Evolutionary conservation across 2,113 vertebrate genomes (phyloP), one percentile per base, ranked within the genome.

Genomic region (Nicator chloris): DNA sequence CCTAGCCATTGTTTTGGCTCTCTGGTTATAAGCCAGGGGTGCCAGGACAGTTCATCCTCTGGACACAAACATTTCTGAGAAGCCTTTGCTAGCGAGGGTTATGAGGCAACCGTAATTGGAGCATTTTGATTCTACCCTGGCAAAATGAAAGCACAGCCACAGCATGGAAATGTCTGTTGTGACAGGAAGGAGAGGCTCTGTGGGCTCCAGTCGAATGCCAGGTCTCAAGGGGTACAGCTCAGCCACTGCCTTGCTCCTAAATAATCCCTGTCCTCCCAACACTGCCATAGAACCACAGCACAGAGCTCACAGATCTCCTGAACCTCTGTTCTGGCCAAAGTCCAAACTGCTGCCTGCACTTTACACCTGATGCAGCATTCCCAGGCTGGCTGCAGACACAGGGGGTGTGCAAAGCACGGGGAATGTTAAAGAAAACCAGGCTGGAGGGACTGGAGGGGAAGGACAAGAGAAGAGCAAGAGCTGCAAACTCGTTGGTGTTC

Each of bases 291-390:
- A 63, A 23, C 7, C 54, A 22, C 26, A 60, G 63, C 44, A 10
- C 61, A 44, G 66, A 54, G 11, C 15, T 9, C 18, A 11, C 1
- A 42, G 6, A 4, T 2, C 16, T 2, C 13, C 49, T 20, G 13
- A 1, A 2, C 11, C 1, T 3, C 13, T 7, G 26, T 4, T 47
- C 42, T 35, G 77, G 35, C 33, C 61, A 31, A 47, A 49, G 44
- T 13, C 60, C 39, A 39, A 1, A 8, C 8, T 10, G 8, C 0
- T 33, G 5, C 53, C 15, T 0, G 8, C 12, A 13, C 71, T 56
- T 56, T 0, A 13, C 27, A n/a, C 5, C 63, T 1, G 0, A 2
- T 2, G 16, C 0, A 3, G 68, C 28, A 6, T 13, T 44, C 13
- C 65, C 91, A 60, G 61, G 27, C 11, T 30, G 1, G 3, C 50